Conservation (phyloP, 2,888 invertebrate species). For the Actias luna region DNA sequence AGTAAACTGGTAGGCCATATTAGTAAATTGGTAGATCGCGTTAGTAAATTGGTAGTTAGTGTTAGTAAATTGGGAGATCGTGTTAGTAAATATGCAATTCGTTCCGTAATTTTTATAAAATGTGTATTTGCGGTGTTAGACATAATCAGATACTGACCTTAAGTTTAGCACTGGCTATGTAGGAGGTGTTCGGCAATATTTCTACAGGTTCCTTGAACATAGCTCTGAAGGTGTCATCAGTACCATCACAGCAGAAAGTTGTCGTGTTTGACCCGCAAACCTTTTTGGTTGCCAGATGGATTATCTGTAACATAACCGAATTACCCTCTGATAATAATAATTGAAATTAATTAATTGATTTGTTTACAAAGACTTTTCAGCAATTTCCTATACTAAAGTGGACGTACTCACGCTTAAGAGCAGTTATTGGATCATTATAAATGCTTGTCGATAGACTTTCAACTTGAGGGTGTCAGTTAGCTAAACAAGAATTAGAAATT, state of each 20-base stretch:
- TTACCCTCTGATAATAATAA: too few relatives aligned
- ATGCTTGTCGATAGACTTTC: too few relatives aligned
- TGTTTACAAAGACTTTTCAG: too few relatives aligned
- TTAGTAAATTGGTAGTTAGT: not conserved
- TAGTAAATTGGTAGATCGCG: not conserved
- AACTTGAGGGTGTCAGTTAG: too few relatives aligned
- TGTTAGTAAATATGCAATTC: not conserved
- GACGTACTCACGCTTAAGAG: too few relatives aligned
- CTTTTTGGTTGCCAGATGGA: conserved; percentile 88
- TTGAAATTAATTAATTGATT: too few relatives aligned
- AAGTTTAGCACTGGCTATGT: conserved; percentile 90
- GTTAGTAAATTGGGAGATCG: too few relatives aligned
- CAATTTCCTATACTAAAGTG: too few relatives aligned
- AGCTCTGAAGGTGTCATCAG: conserved; percentile 88
- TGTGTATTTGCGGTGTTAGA: too few relatives aligned
- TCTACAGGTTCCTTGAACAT: conserved; percentile 93
- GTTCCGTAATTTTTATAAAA: not conserved
- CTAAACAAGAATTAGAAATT: too few relatives aligned
- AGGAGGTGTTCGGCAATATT: conserved; percentile 88
- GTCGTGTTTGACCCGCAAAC: conserved; percentile 88
- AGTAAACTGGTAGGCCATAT: not conserved
- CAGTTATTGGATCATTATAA: too few relatives aligned
- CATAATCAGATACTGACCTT: conserved; percentile 79
- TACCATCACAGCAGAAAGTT: conserved; percentile 89
- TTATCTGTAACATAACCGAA: conserved; percentile 79